Conservation (phyloP, 2,113 vertebrate genomes). For the Xyrauchen texanus region DNA sequence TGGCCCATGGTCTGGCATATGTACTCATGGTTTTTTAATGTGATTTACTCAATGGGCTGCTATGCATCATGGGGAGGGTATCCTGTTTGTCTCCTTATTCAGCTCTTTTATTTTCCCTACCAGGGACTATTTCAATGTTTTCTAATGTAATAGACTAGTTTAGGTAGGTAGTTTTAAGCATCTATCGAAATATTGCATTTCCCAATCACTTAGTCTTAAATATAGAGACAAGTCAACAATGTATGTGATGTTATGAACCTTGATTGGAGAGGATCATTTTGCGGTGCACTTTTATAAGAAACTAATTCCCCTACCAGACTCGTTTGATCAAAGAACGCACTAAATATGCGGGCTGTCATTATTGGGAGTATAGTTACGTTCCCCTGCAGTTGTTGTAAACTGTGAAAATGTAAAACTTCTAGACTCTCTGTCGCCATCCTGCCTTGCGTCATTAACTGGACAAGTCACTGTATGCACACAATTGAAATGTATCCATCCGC, state of each 20-base stretch:
- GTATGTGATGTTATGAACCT: slow-evolving; percentile 2
- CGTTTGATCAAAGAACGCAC: slow-evolving; percentile 31
- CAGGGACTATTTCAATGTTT: background rate
- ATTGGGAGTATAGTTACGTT: slow-evolving; percentile 69
- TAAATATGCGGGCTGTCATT: slow-evolving; percentile 55
- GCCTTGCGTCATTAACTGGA: slow-evolving; percentile 83
- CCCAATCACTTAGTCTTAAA: background rate
- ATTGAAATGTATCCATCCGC: slow-evolving; percentile 78
- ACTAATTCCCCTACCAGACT: background rate
- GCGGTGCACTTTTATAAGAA: background rate
- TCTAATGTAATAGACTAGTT: background rate
- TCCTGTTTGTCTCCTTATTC: slow-evolving; percentile 65
- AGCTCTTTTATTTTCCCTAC: background rate
- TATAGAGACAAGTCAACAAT: background rate
- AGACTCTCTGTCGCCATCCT: slow-evolving; percentile 81
- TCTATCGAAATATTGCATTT: background rate
- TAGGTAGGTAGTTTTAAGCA: background rate
- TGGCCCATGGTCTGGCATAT: slow-evolving; percentile 47
- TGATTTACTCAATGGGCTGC: slow-evolving; percentile 53
- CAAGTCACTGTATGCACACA: slow-evolving; percentile 71
- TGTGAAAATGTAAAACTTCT: slow-evolving; percentile 84
- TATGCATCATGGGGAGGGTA: slow-evolving; percentile 61
- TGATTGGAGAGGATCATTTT: slow-evolving; percentile 26
- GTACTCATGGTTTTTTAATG: slow-evolving; percentile 40
- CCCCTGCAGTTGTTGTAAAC: slow-evolving; percentile 81